A percentile compares a stretch with the other conserved stretches of the same genome.
These are phyloP conservation scores for Hofmannophila pseudospretella DNA, from an alignment of 2,888 invertebrate genomes.

Conservation along the genomic window DNA sequence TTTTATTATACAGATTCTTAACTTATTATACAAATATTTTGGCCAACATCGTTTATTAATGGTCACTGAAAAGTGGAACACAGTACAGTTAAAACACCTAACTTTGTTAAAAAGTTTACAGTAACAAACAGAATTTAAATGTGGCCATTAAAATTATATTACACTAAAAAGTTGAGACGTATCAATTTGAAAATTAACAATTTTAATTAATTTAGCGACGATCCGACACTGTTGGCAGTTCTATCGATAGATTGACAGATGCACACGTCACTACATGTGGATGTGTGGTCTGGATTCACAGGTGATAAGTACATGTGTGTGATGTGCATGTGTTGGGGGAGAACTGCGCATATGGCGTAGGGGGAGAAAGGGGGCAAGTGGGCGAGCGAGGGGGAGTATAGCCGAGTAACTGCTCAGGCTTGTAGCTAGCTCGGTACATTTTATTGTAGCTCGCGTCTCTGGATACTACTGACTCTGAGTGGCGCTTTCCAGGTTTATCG, in stretches of 20 bases:
- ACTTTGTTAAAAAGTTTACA: too few species aligned
- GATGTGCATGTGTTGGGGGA: slow-evolving; percentile 39
- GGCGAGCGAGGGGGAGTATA: slow-evolving; percentile 31
- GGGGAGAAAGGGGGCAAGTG: slow-evolving; percentile 21
- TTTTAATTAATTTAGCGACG: slow-evolving; percentile 6
- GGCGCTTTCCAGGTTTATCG: slow-evolving; percentile 48
- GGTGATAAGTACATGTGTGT: slow-evolving; percentile 33
- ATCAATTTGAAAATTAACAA: too few species aligned
- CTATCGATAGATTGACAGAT: slow-evolving; percentile 51
- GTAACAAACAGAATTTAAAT: too few species aligned
- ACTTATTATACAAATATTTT: too few species aligned
- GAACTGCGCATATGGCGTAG: slow-evolving; percentile 61
- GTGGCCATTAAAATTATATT: too few species aligned
- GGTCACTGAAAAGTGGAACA: too few species aligned
- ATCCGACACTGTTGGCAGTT: slow-evolving; percentile 24
- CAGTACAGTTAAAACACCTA: too few species aligned
- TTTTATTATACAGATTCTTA: too few species aligned
- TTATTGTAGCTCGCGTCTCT: slow-evolving; percentile 74
- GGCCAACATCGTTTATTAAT: too few species aligned
- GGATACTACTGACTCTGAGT: slow-evolving; percentile 60
- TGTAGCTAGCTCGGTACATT: slow-evolving; percentile 75
- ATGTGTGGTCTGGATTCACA: slow-evolving; percentile 29
- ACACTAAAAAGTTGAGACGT: too few species aligned
- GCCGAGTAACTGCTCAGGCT: slow-evolving; percentile 71
- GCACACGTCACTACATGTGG: slow-evolving; percentile 19